Conservation (phyloP, 2,797 vertebrate species). For the Hyperoplus lanceolatus region DNA sequence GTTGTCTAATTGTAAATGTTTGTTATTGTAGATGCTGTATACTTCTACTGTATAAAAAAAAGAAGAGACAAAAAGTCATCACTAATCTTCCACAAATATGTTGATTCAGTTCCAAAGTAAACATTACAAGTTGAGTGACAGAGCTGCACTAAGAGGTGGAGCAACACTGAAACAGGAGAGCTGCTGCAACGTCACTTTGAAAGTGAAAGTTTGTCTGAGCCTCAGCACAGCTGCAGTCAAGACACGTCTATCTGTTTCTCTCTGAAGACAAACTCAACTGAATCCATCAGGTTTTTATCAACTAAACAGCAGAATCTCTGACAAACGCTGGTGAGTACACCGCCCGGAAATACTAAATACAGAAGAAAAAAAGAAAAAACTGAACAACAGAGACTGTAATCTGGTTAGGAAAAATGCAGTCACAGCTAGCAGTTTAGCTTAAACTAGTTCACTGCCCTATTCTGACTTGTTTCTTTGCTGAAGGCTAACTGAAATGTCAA, state of each 20-base stretch:
- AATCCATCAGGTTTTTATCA: neutral
- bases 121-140: neutral
- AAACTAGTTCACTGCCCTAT: neutral
- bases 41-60: too few relatives aligned
- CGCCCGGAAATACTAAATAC: neutral
- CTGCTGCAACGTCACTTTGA: neutral
- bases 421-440: neutral
- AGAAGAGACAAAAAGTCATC: too few relatives aligned
- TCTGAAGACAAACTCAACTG: neutral
- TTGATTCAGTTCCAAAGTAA: too few relatives aligned
- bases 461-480: neutral
- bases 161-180: neutral
- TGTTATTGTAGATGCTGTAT: too few relatives aligned
- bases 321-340: constrained; percentile 31
- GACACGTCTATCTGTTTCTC: constrained; percentile 3
- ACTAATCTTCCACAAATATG: too few relatives aligned
- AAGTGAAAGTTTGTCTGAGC: neutral
- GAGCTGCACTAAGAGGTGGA: neutral
- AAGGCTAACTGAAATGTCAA: neutral
- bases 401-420: too few relatives aligned
- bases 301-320: neutral
- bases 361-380: neutral
- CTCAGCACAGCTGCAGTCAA: neutral
- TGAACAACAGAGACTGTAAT: neutral
- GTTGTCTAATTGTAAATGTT: too few relatives aligned